These are phyloP conservation scores for Pristionchus entomophagus DNA, from an alignment of 2,888 invertebrate species.

Conservation along the genomic window DNA sequence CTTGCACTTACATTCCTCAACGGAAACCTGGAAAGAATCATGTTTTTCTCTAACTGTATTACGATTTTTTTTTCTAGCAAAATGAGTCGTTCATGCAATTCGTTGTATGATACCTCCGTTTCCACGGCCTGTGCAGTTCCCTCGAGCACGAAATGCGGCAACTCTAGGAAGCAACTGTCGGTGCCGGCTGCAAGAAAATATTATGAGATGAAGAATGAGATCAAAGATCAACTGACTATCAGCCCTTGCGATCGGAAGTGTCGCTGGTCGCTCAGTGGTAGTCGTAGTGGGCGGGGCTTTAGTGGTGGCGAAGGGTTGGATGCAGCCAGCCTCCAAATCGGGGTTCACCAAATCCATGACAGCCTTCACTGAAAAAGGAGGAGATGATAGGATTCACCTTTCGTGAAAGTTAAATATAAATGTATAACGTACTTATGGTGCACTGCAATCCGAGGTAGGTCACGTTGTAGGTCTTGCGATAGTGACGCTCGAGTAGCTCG, in stretches of 20 bases:
- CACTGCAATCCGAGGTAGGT: constrained; percentile 47
- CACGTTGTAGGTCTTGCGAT: constrained; percentile 44
- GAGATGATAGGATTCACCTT: not conserved
- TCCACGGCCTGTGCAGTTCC: constrained; percentile 73
- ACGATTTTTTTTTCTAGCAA: too few species aligned
- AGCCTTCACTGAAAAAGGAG: constrained; percentile 11
- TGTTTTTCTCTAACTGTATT: not conserved
- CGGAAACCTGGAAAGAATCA: constrained; percentile 47
- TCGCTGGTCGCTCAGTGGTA: not conserved
- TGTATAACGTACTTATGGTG: constrained; percentile 31
- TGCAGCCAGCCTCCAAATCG: constrained; percentile 43
- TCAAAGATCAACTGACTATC: constrained; percentile 19
- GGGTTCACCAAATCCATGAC: constrained; percentile 37
- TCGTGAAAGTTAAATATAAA: not conserved
- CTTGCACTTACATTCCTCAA: constrained; percentile 64
- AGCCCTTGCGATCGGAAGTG: not conserved
- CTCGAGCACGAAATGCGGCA: constrained; percentile 72
- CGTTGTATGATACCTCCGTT: constrained; percentile 52
- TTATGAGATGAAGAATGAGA: not conserved
- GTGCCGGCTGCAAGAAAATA: constrained; percentile 55
- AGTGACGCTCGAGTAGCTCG: constrained; percentile 44
- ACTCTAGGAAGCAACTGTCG: constrained; percentile 71
- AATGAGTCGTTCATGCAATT: not conserved
- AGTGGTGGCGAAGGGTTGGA: constrained; percentile 41
- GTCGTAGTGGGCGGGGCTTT: constrained; percentile 13